Evolutionary conservation across 2,797 vertebrate species (phyloP).

Genomic region (Eulemur albifrons): DNA sequence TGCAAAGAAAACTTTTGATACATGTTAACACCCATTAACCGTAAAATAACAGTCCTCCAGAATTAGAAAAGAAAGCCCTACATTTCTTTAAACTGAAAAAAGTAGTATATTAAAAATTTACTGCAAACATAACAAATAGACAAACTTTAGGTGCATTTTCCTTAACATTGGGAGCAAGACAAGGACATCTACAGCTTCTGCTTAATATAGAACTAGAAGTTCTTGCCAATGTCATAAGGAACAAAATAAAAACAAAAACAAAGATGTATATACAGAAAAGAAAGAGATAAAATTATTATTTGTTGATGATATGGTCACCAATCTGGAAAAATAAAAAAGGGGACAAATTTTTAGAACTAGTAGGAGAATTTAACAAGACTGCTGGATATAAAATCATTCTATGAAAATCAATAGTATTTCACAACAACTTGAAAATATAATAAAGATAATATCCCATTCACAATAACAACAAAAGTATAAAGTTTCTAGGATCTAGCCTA

Average conservation of each 20-base stretch:
- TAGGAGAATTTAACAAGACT: neutral
- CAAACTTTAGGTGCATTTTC: no score
- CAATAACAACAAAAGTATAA: neutral
- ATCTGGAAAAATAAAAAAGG: neutral
- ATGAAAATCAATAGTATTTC: neutral
- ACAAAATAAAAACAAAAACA: neutral
- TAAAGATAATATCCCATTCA: neutral
- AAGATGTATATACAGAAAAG: neutral
- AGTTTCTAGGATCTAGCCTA: neutral
- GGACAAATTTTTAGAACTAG: neutral
- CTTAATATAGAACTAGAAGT: no score
- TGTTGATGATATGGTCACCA: neutral
- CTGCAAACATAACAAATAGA: no score
- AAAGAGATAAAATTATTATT: neutral
- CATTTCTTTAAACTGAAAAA: neutral
- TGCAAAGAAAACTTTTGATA: neutral
- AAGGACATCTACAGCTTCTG: no score
- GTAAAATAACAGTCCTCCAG: neutral
- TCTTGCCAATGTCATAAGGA: neutral
- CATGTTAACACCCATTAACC: neutral
- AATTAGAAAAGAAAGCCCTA: neutral
- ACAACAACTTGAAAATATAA: neutral
- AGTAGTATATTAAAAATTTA: no score
- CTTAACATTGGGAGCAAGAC: no score
- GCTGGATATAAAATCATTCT: neutral